A percentile compares a stretch with the other conserved stretches of the same genome.
These are phyloP conservation scores for Smittia sp. DNA, from an alignment of 2,888 invertebrate species.

Conservation along the genomic window DNA sequence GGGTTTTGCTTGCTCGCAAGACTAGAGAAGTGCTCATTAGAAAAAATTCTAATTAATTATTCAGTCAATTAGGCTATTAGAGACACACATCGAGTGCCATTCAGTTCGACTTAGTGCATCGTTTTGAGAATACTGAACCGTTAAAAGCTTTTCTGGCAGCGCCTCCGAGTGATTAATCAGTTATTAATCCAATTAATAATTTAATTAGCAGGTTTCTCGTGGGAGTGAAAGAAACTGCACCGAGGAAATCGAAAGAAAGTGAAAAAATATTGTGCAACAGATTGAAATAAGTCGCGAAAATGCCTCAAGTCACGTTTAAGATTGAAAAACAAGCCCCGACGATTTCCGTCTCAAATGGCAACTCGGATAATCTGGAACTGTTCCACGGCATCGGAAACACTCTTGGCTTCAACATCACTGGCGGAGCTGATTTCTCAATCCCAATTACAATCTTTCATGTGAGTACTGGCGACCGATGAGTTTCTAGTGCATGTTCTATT, in stretches of 20 bases:
- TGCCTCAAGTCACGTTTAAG: slow-evolving; percentile 28
- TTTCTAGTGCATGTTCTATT: slow-evolving; percentile 24
- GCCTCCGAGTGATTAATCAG: neutral
- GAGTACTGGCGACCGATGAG: slow-evolving; percentile 40
- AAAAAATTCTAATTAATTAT: slow-evolving; percentile 40
- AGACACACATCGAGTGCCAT: slow-evolving; percentile 14
- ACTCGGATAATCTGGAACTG: slow-evolving; percentile 23
- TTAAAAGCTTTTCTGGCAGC: slow-evolving; percentile 6
- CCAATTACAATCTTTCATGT: slow-evolving; percentile 55
- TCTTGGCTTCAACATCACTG: slow-evolving; percentile 54
- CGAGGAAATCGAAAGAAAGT: neutral
- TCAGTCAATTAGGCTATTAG: slow-evolving; percentile 40
- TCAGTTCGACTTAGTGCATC: slow-evolving; percentile 28
- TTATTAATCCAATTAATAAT: slow-evolving; percentile 12
- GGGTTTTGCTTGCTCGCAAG: slow-evolving; percentile 23
- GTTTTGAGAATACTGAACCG: neutral
- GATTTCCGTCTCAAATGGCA: neutral
- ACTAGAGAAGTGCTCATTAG: slow-evolving; percentile 24
- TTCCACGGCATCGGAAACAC: slow-evolving; percentile 39
- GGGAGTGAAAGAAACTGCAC: neutral
- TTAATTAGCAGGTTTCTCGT: neutral
- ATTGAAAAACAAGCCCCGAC: slow-evolving; percentile 35
- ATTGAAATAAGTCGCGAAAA: neutral
- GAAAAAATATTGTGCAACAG: slow-evolving; percentile 5
- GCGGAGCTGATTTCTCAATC: slow-evolving; percentile 54